A percentile compares a stretch with the other conserved stretches of the same genome.
Conservation (phyloP, 2,113 vertebrate genomes). For the Carassius auratus region DNA sequence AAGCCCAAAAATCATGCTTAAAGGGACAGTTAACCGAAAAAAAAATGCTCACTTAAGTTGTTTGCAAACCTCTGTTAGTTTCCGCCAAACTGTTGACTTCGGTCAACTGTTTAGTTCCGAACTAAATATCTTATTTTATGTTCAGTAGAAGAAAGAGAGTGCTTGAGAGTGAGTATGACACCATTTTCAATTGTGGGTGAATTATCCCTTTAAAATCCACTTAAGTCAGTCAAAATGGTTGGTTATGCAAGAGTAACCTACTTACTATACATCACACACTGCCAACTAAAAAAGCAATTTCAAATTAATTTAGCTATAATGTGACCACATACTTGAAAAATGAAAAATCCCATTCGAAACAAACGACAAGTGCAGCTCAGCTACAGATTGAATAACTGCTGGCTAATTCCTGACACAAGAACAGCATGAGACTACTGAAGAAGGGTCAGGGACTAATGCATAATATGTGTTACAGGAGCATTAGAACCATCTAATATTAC, state of each 20-base stretch:
- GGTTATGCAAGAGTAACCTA: not conserved
- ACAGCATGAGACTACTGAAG: not conserved
- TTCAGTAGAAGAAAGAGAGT: not conserved
- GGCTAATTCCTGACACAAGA: not conserved
- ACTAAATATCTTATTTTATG: not conserved
- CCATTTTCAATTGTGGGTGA: not conserved
- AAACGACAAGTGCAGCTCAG: not conserved
- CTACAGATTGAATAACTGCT: slow-evolving; percentile 9
- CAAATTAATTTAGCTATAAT: not conserved
- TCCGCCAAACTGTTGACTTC: no score
- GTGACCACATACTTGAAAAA: not conserved
- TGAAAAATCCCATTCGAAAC: not conserved
- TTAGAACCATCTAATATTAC: not conserved
- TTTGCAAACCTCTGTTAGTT: no score
- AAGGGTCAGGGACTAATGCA: not conserved
- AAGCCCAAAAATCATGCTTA: slow-evolving; percentile 65
- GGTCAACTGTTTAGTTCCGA: no score
- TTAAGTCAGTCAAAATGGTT: slow-evolving; percentile 49
- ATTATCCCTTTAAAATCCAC: slow-evolving; percentile 30
- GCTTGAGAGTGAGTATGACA: not conserved
- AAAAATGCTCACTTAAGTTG: no score
- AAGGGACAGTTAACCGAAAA: not conserved
- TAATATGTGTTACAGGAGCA: not conserved
- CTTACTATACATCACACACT: slow-evolving; percentile 36
- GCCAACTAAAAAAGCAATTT: not conserved